Evolutionary conservation across 1,140 invertebrate genomes (phyloP).

Genomic region (Hypsibius dujardini): DNA sequence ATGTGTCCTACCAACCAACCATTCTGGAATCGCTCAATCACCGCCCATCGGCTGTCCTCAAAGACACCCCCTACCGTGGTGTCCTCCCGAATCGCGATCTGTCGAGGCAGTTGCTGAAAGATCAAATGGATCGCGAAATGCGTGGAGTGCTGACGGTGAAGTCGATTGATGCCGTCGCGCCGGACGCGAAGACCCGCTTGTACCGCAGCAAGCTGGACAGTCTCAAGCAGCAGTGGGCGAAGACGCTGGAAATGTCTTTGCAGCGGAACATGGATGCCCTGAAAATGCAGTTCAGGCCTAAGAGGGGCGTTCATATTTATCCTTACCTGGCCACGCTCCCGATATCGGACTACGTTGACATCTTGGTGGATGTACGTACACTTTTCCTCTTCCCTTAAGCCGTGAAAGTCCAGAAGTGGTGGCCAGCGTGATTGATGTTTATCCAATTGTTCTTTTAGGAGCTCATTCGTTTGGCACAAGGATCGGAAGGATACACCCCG

Average conservation of each 20-base stretch:
- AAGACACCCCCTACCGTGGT: conserved; percentile 4
- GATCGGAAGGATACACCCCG: conserved; percentile 60
- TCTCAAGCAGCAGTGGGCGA: conserved; percentile 47
- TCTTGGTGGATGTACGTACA: conserved; percentile 36
- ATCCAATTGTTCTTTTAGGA: conserved; percentile 41
- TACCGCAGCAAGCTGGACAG: conserved; percentile 41
- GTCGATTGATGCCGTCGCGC: conserved; percentile 42
- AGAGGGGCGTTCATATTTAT: conserved; percentile 42
- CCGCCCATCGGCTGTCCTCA: background rate
- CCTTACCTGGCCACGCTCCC: conserved; percentile 53
- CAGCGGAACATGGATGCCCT: conserved; percentile 46
- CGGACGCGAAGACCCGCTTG: conserved; percentile 27
- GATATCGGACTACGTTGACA: conserved; percentile 45
- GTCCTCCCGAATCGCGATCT: background rate
- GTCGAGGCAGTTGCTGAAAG: conserved; percentile 19
- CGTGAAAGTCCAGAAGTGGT: conserved; percentile 13
- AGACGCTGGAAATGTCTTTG: conserved; percentile 43
- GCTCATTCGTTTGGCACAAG: conserved; percentile 46
- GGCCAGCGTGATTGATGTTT: conserved; percentile 17
- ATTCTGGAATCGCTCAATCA: background rate
- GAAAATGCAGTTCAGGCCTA: conserved; percentile 32
- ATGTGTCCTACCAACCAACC: background rate
- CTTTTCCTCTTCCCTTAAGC: too few species aligned
- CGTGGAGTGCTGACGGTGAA: conserved; percentile 43
- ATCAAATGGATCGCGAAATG: conserved; percentile 50